Evolutionary conservation across 2,113 vertebrate genomes (phyloP).

Genomic region (Rhinoderma darwinii): DNA sequence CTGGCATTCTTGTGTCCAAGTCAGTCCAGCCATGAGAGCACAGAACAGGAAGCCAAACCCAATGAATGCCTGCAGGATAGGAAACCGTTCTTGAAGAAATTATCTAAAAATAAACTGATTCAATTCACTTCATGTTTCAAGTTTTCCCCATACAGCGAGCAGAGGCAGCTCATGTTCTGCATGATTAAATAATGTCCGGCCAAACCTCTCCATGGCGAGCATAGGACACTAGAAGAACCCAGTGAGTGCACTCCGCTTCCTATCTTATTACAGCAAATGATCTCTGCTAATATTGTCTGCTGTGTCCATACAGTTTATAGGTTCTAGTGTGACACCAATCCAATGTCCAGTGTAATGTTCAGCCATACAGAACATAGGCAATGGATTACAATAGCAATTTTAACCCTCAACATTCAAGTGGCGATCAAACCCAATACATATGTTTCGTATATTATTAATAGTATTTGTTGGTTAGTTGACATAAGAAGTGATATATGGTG

Average conservation of each 20-base stretch:
- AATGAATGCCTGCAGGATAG: neutral
- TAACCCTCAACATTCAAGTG: too few species aligned
- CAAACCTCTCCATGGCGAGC: neutral
- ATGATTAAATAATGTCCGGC: neutral
- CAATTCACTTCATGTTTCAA: neutral
- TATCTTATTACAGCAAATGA: neutral
- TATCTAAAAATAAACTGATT: neutral
- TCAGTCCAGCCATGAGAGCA: slow-evolving; percentile 23
- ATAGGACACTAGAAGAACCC: neutral
- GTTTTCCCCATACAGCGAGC: neutral
- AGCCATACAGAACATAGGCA: too few species aligned
- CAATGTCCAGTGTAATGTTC: neutral
- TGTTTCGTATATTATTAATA: too few species aligned
- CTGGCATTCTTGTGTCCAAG: slow-evolving; percentile 29
- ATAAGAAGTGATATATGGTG: too few species aligned
- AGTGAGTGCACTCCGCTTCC: neutral
- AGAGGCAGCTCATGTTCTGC: neutral
- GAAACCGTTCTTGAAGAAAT: neutral
- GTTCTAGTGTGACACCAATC: neutral
- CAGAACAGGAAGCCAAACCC: slow-evolving; percentile 64
- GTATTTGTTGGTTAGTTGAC: too few species aligned
- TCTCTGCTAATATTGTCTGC: neutral
- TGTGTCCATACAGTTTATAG: neutral
- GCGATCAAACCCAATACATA: too few species aligned
- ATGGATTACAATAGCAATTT: too few species aligned